These are phyloP conservation scores for Lipophrys pholis DNA, from an alignment of 2,113 vertebrate genomes.

Conservation along the genomic window DNA sequence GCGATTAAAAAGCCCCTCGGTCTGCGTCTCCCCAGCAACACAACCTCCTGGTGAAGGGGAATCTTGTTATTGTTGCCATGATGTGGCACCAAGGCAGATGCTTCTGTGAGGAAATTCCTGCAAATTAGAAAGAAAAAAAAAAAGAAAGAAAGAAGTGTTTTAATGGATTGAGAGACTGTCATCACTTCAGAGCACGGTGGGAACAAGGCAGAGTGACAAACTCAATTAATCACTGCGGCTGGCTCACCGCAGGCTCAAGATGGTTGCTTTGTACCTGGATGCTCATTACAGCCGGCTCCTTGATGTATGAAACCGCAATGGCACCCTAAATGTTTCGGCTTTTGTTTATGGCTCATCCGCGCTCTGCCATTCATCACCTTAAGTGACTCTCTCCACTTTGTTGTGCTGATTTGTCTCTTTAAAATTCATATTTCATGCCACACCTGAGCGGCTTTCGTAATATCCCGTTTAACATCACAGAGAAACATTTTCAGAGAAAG, in stretches of 20 bases:
- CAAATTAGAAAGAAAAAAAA: constrained; percentile 51
- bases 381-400: constrained; percentile 66
- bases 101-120: constrained; percentile 67
- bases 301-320: constrained; percentile 74
- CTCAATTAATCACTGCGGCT: constrained; percentile 76
- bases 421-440: constrained; percentile 66
- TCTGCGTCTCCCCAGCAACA: constrained; percentile 46
- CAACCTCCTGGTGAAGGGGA: constrained; percentile 45
- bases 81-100: constrained; percentile 70
- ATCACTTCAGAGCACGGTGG: constrained; percentile 59
- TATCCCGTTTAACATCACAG: constrained; percentile 24
- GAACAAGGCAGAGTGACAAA: constrained; percentile 68
- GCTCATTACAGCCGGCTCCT: constrained; percentile 61
- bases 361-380: constrained; percentile 70
- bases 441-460: constrained; percentile 43
- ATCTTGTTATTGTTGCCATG: constrained; percentile 71
- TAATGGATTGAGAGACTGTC: constrained; percentile 68
- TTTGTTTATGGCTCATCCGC: constrained; percentile 60
- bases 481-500: constrained; percentile 4
- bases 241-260: constrained; percentile 64
- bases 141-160: constrained; percentile 32
- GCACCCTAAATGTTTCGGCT: constrained; percentile 67
- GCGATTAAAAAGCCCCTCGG: constrained; percentile 44
- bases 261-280: constrained; percentile 70
- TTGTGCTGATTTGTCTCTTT: constrained; percentile 67